Conservation (phyloP, 2,113 vertebrate species). For the Danionella cerebrum region DNA sequence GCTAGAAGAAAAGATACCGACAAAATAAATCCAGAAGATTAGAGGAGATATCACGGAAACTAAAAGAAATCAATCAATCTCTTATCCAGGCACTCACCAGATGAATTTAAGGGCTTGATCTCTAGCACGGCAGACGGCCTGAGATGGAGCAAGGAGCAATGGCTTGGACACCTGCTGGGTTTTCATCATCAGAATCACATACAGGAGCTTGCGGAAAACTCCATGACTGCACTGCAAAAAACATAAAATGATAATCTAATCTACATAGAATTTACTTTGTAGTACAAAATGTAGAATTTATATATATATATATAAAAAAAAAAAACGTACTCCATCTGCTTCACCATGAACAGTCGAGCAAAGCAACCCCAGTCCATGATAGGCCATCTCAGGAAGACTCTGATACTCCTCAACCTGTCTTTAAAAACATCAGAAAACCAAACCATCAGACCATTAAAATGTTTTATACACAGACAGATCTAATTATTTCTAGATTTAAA, state of each 20-base stretch:
- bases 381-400: slow-evolving; percentile 77
- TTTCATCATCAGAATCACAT: slow-evolving; percentile 78
- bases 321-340: slow-evolving; percentile 66
- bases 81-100: slow-evolving; percentile 61
- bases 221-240: slow-evolving; percentile 51
- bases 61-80: neutral
- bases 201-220: slow-evolving; percentile 73
- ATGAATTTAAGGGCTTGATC: slow-evolving; percentile 78
- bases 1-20: slow-evolving; percentile 51
- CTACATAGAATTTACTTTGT: too few species aligned
- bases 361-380: slow-evolving; percentile 71
- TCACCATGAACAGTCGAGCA: slow-evolving; percentile 73
- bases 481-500: too few species aligned
- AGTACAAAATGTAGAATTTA: too few species aligned
- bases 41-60: neutral
- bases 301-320: too few species aligned
- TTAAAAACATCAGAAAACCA: slow-evolving; percentile 17
- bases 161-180: slow-evolving; percentile 39
- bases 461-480: neutral
- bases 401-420: slow-evolving; percentile 64
- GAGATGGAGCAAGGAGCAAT: slow-evolving; percentile 47
- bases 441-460: neutral
- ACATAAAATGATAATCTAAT: neutral
- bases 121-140: slow-evolving; percentile 55
- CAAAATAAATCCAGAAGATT: neutral